Evolutionary conservation across 2,113 vertebrate species (phyloP), one percentile per base, ranked within the genome.

Genomic region (Oceanodroma tethys): DNA sequence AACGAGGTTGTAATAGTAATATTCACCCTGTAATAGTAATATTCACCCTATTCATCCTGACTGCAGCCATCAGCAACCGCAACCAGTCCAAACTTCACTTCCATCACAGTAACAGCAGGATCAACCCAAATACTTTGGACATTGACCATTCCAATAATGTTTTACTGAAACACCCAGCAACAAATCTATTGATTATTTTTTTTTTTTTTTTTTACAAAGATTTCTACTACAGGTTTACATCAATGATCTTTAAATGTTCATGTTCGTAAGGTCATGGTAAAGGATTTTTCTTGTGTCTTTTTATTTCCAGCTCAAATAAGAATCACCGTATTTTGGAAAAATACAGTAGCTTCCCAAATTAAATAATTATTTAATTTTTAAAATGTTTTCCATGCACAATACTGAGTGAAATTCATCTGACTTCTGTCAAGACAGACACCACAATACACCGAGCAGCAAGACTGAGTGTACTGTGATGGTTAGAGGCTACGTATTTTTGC

Each of bases 321-420:
- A 95, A 95, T 75, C 56, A 40, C 42, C 89, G 94, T 93, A 45
- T 94, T 96, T 83, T 79, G 91, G 91, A 94, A 97, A 96, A 95
- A 95, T 68, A 95, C 50, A 97, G 68, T 60, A 50, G 84, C 65
- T 92, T 95, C 91, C 19, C 42, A 73, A 62, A 48, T 38, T 21
- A 47, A 70, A 29, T 34, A 13, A 45, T 32, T 21, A 53, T 3
- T 65, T 36, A 16, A 40, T 56, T 76, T 73, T 3, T 6, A n/a
- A 55, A n/a, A 10, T 29, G 56, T 43, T 97, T 96, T 97, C 94
- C 92, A 97, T 91, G 74, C 71, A 42, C 88, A 96, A 94, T 81
- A 94, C 73, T 82, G 62, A 72, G 52, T 17, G 43, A 97, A 96
- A 73, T 91, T 40, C 60, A 93, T 96, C 90, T 55, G 86, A 89